Conservation (phyloP, 37 sponge, comb jelly and placozoan genomes). For the Lycopodina hypogea region DNA sequence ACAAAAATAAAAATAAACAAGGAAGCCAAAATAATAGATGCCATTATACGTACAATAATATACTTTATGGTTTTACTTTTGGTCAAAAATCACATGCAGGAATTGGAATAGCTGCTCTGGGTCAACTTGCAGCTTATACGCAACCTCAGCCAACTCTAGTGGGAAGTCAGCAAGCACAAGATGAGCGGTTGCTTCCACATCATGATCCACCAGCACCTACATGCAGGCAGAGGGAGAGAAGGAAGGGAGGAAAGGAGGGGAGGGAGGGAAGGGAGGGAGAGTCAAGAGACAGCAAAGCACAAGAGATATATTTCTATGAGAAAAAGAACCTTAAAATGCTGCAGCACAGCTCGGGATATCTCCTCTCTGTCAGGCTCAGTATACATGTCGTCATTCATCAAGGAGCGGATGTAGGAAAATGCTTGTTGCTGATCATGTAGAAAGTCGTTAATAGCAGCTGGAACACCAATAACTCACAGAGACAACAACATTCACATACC, state of each 20-base stretch:
- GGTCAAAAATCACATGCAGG: slow-evolving; percentile 70
- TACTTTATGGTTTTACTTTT: slow-evolving; percentile 34
- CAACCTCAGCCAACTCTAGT: slow-evolving; percentile 57
- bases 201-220: slow-evolving; percentile 58
- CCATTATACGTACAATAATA: background rate
- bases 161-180: slow-evolving; percentile 79
- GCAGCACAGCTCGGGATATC: slow-evolving; percentile 53
- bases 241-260: background rate
- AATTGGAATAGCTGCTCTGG: slow-evolving; percentile 57
- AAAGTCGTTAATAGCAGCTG: background rate
- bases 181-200: slow-evolving; percentile 60
- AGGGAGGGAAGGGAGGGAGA: background rate
- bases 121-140: slow-evolving; percentile 40
- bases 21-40: background rate
- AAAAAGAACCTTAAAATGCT: slow-evolving; percentile 36
- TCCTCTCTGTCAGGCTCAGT: slow-evolving; percentile 76
- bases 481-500: slow-evolving; percentile 19
- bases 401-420: slow-evolving; percentile 70
- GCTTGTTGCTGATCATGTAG: slow-evolving; percentile 42
- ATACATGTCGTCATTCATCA: slow-evolving; percentile 75
- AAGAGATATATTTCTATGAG: background rate
- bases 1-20: background rate
- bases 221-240: background rate
- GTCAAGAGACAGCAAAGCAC: background rate
- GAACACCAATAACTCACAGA: background rate